Evolutionary conservation across 2,888 invertebrate species (phyloP), one percentile per base, ranked within the genome.

Genomic region (Maniola hyperantus): DNA sequence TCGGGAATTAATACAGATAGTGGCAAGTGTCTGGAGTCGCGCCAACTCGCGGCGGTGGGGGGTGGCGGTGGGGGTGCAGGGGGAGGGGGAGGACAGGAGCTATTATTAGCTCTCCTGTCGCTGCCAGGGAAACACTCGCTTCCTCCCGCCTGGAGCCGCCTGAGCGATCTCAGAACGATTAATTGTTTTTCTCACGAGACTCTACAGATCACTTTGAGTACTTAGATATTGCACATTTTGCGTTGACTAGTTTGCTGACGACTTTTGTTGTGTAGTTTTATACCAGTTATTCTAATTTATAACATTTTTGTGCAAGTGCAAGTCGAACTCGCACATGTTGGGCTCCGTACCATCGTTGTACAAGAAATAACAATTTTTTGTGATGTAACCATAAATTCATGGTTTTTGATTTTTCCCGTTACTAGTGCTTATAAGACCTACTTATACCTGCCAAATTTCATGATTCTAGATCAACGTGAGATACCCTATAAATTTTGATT

Each of bases 1-100:
- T 39, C 7, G 20, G 20, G 42, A 39, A 42, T n/a, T 57, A 57
- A 42, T 57, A 57, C 57, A 42, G 42, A 57, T 57, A 57, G 39
- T 57, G 42, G 57, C 57, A 75, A 77, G 69, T 74, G 72, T 66
- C 77, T 81, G 83, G 81, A 75, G 62, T 66, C 51, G 55, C 64
- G 77, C 82, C 82, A 82, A 72, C 65, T 58, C 64, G 42, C n/a
- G 53, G 33, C 10, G 54, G n/a, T 0, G 34, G 8, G n/a, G n/a
- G 33, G 34, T 6, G 15, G 10, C 15, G n/a, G 1, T 2, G 34
- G 1, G 13, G 34, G 18, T 0, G 13, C 2, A 8, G 48, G 18
- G 8, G 48, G 48, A 10, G 48, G 15, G 8, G 46, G 8, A 15
- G 7, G 46, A 48, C 48, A 20, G 20, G 39, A 39, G 57, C 42